Conservation (phyloP, 2,888 invertebrate genomes). For the Leptura quadrifasciata region DNA sequence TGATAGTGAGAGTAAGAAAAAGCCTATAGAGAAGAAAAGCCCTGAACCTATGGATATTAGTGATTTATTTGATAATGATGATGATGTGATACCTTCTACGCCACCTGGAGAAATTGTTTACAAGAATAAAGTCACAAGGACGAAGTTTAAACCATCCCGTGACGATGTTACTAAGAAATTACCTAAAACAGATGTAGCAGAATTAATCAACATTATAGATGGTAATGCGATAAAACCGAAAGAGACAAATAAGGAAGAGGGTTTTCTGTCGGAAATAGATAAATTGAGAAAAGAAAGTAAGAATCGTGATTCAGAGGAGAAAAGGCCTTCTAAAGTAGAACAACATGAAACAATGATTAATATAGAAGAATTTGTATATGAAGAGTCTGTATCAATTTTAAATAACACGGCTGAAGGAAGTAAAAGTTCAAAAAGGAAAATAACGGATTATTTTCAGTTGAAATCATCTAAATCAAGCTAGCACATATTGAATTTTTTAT, state of each 20-base stretch:
- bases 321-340: slow-evolving; percentile 13
- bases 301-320: not conserved
- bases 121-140: slow-evolving; percentile 46
- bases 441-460: slow-evolving; percentile 62
- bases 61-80: slow-evolving; percentile 36
- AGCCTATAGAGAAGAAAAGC: slow-evolving; percentile 11
- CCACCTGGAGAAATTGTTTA: slow-evolving; percentile 46
- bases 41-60: slow-evolving; percentile 35
- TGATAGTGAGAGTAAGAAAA: not conserved
- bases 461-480: slow-evolving; percentile 35
- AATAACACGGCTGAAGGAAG: slow-evolving; percentile 16
- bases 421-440: slow-evolving; percentile 57
- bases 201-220: slow-evolving; percentile 64
- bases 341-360: slow-evolving; percentile 54
- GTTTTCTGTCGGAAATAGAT: slow-evolving; percentile 58
- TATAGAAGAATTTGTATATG: slow-evolving; percentile 40
- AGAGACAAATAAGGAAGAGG: slow-evolving; percentile 44
- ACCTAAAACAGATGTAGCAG: slow-evolving; percentile 59
- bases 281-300: slow-evolving; percentile 49
- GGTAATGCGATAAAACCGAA: slow-evolving; percentile 54
- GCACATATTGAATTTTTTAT: slow-evolving; percentile 11
- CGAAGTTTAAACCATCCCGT: slow-evolving; percentile 42
- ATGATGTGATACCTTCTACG: slow-evolving; percentile 58
- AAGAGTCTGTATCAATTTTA: slow-evolving; percentile 6
- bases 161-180: slow-evolving; percentile 53